These are phyloP conservation scores for Platycheirus albimanus DNA, from an alignment of 2,888 invertebrate genomes.

Conservation along the genomic window DNA sequence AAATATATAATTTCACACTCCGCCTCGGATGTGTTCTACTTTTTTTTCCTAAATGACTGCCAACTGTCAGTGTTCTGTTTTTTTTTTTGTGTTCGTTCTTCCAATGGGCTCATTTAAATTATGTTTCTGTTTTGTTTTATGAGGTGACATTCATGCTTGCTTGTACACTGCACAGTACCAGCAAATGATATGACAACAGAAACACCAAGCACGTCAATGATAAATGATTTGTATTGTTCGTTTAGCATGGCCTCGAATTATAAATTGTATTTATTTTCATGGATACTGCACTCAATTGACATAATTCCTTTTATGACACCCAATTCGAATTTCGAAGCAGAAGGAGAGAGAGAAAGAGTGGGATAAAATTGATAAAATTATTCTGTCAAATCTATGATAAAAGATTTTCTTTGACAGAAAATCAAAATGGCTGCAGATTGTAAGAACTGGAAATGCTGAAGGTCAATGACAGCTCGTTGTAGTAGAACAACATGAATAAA, in stretches of 20 bases:
- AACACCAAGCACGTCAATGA: constrained; percentile 28
- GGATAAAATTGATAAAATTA: constrained; percentile 9
- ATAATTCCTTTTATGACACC: constrained; percentile 16
- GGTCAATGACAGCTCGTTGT: constrained; percentile 51
- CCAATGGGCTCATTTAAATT: constrained; percentile 42
- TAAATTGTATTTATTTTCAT: constrained; percentile 38
- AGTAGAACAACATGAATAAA: too few species aligned
- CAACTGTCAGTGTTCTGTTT: constrained; percentile 19
- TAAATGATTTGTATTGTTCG: constrained; percentile 29
- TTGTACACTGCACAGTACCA: too few species aligned
- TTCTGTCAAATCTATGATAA: constrained; percentile 13
- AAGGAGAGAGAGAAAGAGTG: too few species aligned
- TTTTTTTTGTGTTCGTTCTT: too few species aligned
- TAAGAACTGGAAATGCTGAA: constrained; percentile 7
- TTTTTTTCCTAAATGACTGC: constrained; percentile 32
- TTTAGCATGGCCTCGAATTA: constrained; percentile 31
- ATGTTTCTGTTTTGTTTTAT: constrained; percentile 29
- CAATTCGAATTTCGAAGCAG: not conserved
- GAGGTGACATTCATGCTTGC: constrained; percentile 41
- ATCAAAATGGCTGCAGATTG: constrained; percentile 4
- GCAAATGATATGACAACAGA: constrained; percentile 26
- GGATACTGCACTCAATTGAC: constrained; percentile 49
- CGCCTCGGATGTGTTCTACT: constrained; percentile 51
- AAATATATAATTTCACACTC: constrained; percentile 44
- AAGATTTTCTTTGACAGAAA: constrained; percentile 4